Conservation (phyloP, 1,140 invertebrate genomes). For the Drosophila persimilis region DNA sequence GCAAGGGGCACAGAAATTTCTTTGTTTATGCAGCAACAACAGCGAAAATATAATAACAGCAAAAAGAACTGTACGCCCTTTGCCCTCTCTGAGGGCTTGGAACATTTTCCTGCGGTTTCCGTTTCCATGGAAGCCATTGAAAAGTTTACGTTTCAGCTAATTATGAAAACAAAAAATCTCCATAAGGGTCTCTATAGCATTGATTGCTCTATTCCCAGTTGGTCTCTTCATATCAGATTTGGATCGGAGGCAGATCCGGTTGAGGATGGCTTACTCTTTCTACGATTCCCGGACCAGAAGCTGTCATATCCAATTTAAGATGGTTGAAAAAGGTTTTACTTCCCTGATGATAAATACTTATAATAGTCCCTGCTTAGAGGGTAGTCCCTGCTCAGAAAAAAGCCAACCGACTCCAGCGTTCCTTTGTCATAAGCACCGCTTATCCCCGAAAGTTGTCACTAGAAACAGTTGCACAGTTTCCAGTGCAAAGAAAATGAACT, state of each 20-base stretch:
- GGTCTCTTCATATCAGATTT: too few relatives aligned
- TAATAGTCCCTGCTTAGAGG: too few relatives aligned
- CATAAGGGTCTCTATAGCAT: not conserved
- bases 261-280: too few relatives aligned
- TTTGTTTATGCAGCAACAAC: constrained; percentile 72
- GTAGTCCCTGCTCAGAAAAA: constrained; percentile 12
- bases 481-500: constrained; percentile 54
- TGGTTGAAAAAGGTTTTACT: too few relatives aligned
- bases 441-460: not conserved
- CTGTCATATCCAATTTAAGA: too few relatives aligned
- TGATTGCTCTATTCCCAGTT: not conserved
- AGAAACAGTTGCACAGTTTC: constrained; percentile 37
- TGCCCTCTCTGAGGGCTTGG: not conserved
- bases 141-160: constrained; percentile 55
- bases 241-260: too few relatives aligned
- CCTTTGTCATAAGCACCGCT: not conserved
- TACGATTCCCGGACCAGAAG: too few relatives aligned
- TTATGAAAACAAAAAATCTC: constrained; percentile 33
- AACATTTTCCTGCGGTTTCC: constrained; percentile 39
- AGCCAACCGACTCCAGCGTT: not conserved
- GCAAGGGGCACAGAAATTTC: constrained; percentile 43
- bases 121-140: constrained; percentile 18
- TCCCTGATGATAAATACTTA: not conserved
- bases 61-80: not conserved
- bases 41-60: not conserved